These are phyloP conservation scores for Drosophila truncata DNA, from an alignment of 1,140 invertebrate genomes.

Conservation along the genomic window DNA sequence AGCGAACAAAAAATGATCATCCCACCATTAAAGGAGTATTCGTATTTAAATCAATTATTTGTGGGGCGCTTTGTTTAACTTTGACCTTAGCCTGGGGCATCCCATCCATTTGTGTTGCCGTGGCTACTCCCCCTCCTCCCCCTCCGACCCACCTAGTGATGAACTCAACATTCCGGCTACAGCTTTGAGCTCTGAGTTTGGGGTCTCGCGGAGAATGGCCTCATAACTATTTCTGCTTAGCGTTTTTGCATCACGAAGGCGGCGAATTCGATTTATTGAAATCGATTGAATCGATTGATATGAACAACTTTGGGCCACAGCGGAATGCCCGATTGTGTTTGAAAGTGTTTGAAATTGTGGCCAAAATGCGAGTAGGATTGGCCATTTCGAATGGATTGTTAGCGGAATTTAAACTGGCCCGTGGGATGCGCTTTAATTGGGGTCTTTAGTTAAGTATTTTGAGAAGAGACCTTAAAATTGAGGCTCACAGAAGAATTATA, in stretches of 20 bases:
- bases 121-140: conserved; percentile 13
- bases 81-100: conserved; percentile 78
- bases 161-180: conserved; percentile 70
- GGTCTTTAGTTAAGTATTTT: neutral
- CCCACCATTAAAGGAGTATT: conserved; percentile 67
- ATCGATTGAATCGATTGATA: conserved; percentile 51
- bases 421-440: conserved; percentile 3
- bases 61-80: conserved; percentile 78
- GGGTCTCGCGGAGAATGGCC: conserved; percentile 55
- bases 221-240: conserved; percentile 55
- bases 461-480: neutral
- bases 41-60: conserved; percentile 84
- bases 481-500: too few species aligned
- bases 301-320: conserved; percentile 1
- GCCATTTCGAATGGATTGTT: neutral
- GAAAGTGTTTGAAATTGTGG: conserved; percentile 14
- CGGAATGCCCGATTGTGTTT: conserved; percentile 23
- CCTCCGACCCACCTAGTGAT: conserved; percentile 33
- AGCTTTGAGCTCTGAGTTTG: conserved; percentile 1
- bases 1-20: conserved; percentile 45
- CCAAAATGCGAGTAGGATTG: conserved; percentile 8
- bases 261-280: conserved; percentile 55
- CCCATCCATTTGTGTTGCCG: conserved; percentile 69
- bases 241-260: conserved; percentile 56
- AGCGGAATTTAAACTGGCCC: neutral